Conservation (phyloP, 2,113 vertebrate species). For the Mormyrus iriodes region DNA sequence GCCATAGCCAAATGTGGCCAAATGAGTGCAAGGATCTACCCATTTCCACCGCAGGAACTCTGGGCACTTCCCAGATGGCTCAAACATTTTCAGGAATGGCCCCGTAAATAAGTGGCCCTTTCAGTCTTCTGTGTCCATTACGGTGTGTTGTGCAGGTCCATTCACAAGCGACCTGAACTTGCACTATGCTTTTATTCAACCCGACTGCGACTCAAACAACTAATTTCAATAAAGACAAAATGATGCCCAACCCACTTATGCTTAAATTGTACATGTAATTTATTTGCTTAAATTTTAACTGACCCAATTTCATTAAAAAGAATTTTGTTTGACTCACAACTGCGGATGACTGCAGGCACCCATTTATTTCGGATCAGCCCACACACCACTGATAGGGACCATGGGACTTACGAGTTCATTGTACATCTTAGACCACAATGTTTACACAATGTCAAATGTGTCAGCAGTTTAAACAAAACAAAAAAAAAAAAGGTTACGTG, state of each 20-base stretch:
- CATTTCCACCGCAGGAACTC: too few relatives aligned
- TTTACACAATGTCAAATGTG: not conserved
- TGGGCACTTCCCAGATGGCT: too few relatives aligned
- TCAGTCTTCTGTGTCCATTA: not conserved
- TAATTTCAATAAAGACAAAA: not conserved
- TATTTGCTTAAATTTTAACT: not conserved
- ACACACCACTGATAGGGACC: not conserved
- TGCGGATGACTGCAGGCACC: not conserved
- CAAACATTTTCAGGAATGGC: not conserved
- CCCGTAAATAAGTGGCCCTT: not conserved
- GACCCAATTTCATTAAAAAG: not conserved
- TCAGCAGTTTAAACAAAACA: not conserved
- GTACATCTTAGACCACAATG: not conserved
- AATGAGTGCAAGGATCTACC: not conserved
- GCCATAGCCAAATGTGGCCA: not conserved
- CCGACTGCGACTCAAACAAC: not conserved
- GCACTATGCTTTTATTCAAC: not conserved
- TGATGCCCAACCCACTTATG: not conserved
- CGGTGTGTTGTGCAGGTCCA: not conserved
- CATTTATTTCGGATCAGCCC: not conserved
- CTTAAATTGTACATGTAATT: not conserved
- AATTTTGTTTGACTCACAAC: not conserved
- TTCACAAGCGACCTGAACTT: not conserved
- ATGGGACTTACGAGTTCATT: not conserved
- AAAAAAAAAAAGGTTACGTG: not conserved